Evolutionary conservation across 2,113 vertebrate species (phyloP), one percentile per base, ranked within the genome.

Genomic region (Mungos mungo): DNA sequence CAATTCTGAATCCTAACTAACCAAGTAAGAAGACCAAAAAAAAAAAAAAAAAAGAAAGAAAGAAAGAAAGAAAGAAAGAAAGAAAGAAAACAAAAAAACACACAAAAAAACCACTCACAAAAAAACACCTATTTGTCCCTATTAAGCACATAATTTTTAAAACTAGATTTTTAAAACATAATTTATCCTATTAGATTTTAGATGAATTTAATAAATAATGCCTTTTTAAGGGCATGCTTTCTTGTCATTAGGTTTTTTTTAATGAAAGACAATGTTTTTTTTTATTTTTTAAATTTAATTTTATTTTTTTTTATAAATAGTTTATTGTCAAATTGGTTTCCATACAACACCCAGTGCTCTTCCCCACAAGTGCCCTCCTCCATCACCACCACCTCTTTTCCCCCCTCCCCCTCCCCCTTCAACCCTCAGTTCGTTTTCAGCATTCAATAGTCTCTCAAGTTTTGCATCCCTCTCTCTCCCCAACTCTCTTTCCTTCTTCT

Each of bases 1-100:
- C 65, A 84, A 88, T 92, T 95, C 4, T 80, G 52, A 95, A 31
- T 77, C 72, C 80, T 45, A 29, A 93, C 33, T 29, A 96, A 83
- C 1, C 72, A 86, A 66, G 16, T 31, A 29, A 47, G 41, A 41
- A 47, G 25, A 41, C 45, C 41, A 16, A 68, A 68, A 65, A 29
- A 65, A 29, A 12, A 4, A 65, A 27, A 27, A 16, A 63, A 23
- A n/a, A 45, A 38, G 41, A 45, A 14, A 18, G 25, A 84, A 31
- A 38, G 6, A 14, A 15, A 33, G 41, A 45, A 14, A 18, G 25
- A 84, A 31, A 38, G 6, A 14, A 45, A 38, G 41, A 45, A 14
- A 18, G 25, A 84, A 31, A 38, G 6, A 14, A 15, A 33, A 68
- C 72, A 29, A 45, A 65, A 74, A 16, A 29, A 14, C 31, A 14